These are phyloP conservation scores for Prosopocoilus inquinatus DNA, from an alignment of 2,888 invertebrate species.

Conservation along the genomic window DNA sequence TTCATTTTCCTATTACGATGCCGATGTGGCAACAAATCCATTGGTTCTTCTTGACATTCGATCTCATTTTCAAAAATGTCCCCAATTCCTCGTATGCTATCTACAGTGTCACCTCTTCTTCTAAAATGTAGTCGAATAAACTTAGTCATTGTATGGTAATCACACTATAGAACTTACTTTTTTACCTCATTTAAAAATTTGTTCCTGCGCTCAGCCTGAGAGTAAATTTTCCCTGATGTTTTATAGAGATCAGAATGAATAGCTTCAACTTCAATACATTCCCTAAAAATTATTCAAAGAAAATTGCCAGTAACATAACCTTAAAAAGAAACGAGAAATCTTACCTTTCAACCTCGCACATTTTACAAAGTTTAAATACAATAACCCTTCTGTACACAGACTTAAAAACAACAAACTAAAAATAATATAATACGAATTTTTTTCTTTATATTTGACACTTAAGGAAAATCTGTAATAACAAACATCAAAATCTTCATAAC, in stretches of 20 bases:
- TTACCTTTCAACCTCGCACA: too few species aligned
- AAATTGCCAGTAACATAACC: neutral
- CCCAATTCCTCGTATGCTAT: slow-evolving; percentile 55
- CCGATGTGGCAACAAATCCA: slow-evolving; percentile 39
- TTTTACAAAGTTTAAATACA: too few species aligned
- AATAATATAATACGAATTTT: too few species aligned
- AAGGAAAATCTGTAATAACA: too few species aligned
- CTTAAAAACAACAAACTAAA: too few species aligned
- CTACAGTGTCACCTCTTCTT: slow-evolving; percentile 52
- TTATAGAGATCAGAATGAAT: slow-evolving; percentile 20
- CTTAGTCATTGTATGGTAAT: slow-evolving; percentile 3
- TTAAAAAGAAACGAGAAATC: too few species aligned
- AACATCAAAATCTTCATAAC: too few species aligned
- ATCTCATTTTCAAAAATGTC: slow-evolving; percentile 48
- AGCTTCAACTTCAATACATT: neutral
- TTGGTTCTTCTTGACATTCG: slow-evolving; percentile 19
- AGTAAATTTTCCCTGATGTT: slow-evolving; percentile 18
- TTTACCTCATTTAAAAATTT: slow-evolving; percentile 59
- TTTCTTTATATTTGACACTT: too few species aligned
- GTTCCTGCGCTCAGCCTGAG: slow-evolving; percentile 51
- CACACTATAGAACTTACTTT: slow-evolving; percentile 49
- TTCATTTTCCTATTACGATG: slow-evolving; percentile 32
- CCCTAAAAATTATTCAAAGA: neutral
- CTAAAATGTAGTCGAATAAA: slow-evolving; percentile 43
- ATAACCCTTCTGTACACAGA: too few species aligned